Percentiles rank a stretch among this genome's conserved stretches.
phyloP scores from a whole-genome alignment of 2,888 invertebrate species.

The Lamellibrachia satsuma region DNA sequence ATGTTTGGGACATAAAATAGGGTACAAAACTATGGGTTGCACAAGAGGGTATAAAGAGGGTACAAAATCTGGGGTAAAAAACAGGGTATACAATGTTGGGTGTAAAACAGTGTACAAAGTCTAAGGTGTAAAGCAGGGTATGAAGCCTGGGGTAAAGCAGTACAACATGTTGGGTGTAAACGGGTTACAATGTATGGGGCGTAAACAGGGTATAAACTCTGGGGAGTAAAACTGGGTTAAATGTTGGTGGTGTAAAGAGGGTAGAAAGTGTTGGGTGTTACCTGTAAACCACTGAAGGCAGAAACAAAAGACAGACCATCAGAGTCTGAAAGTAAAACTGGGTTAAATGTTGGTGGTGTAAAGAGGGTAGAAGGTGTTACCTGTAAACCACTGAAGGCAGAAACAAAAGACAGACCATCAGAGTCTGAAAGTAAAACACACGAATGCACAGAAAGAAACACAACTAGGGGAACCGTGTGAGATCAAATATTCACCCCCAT shows the following conservation, averaged over 20 bases:
- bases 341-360: not conserved
- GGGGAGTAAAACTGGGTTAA: not conserved
- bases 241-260: not conserved
- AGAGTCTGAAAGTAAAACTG: not conserved
- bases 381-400: slow-evolving; percentile 91
- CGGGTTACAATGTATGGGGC: not conserved
- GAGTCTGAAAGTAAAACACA: slow-evolving; percentile 77
- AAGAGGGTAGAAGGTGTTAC: slow-evolving; percentile 64
- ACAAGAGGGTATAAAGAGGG: no score
- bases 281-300: not conserved
- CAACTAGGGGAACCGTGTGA: no score
- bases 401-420: slow-evolving; percentile 96
- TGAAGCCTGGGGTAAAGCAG: not conserved
- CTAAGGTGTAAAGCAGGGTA: not conserved
- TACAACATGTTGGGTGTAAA: not conserved
- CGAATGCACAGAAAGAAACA: slow-evolving; percentile 36
- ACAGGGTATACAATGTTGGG: no score
- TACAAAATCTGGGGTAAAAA: no score
- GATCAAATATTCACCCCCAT: no score
- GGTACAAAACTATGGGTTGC: no score
- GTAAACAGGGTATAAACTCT: not conserved
- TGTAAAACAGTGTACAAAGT: no score
- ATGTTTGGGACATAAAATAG: no score
- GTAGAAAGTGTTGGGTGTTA: not conserved
- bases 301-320: not conserved